Base-by-base conservation (phyloP, 2,888 invertebrate genomes). In the Drepanosiphum platanoidis region DNA sequence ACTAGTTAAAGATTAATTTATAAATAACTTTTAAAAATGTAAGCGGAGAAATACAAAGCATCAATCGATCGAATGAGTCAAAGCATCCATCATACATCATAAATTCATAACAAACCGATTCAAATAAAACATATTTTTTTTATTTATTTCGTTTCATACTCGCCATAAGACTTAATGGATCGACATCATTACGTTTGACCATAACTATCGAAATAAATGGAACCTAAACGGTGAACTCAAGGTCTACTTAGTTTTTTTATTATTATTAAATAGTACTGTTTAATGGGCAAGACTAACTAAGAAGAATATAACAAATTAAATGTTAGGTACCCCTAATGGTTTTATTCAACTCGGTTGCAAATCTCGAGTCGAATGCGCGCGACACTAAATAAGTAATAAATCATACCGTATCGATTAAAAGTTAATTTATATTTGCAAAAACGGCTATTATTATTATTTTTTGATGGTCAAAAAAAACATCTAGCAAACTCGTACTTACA, bases 11-110 rank as follows among this genome's bases (percentile, higher is more conserved):
- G 4, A 42, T 7, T 18, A 52, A 18, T 52, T 52, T 52, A 52
- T 36, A 8, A 39, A 11, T 61, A 39, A 9, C 11, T 61, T 30
- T 0, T 30, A 11, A 77, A 36, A 61, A 52, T 36, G 11, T 61
- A 77, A 61, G 39, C 22, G 15, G 3, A 0, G 18, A 30, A 61
- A 36, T 18, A 34, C 77, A 77, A 61, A 36, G 42, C 22, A n/a
- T n/a, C n/a, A n/a, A 77, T 9, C 11, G 18, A 30, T 30, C 27
- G 30, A 39, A 77, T 61, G 61, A 77, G 36, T 77, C 77, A 77
- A 34, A 58, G 27, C 27, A 71, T 5, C 15, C 52, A 52, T 22
- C 3, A 15, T 18, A 22, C 52, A 52, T 52, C n/a, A n/a, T 18
- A 18, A 52, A 18, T 52, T 52, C 52, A 52, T 18, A 52, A 52